Conservation (phyloP, 2,888 invertebrate genomes). For the Eristalis intricaria region DNA sequence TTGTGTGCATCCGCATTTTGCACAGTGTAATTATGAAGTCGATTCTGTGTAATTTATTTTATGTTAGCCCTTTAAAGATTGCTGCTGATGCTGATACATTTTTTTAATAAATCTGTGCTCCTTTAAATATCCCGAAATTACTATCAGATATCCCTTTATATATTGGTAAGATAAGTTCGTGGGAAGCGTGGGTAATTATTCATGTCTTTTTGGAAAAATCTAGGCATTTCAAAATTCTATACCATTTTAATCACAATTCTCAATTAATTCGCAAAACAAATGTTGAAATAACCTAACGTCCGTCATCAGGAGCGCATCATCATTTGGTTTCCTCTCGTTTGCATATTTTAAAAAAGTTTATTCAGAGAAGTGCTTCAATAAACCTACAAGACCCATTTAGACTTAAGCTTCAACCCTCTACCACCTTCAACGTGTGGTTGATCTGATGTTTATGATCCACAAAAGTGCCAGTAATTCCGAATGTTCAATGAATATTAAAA, state of each 20-base stretch:
- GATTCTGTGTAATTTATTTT: background rate
- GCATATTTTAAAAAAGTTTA: background rate
- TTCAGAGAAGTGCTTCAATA: slow-evolving; percentile 4
- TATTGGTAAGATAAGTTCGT: too few relatives aligned
- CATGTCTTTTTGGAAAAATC: too few relatives aligned
- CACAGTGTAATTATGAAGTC: slow-evolving; percentile 7
- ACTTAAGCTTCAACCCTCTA: background rate
- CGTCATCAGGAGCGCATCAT: background rate
- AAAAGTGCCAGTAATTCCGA: slow-evolving; percentile 6
- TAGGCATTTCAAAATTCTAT: background rate
- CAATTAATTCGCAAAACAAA: background rate
- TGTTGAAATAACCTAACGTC: background rate
- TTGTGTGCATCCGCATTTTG: slow-evolving; percentile 24
- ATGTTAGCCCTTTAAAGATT: background rate
- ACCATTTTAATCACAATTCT: background rate
- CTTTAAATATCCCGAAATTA: too few relatives aligned
- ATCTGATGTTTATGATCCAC: slow-evolving; percentile 28
- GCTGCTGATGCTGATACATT: background rate
- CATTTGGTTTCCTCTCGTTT: background rate
- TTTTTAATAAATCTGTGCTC: background rate
- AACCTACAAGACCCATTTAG: slow-evolving; percentile 9
- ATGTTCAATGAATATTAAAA: slow-evolving; percentile 37
- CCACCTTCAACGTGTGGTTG: background rate
- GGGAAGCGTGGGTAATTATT: too few relatives aligned
- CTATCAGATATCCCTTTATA: too few relatives aligned